Base-by-base conservation (phyloP, 1,140 invertebrate genomes). In the Pseudomyrmex cubaensis region DNA sequence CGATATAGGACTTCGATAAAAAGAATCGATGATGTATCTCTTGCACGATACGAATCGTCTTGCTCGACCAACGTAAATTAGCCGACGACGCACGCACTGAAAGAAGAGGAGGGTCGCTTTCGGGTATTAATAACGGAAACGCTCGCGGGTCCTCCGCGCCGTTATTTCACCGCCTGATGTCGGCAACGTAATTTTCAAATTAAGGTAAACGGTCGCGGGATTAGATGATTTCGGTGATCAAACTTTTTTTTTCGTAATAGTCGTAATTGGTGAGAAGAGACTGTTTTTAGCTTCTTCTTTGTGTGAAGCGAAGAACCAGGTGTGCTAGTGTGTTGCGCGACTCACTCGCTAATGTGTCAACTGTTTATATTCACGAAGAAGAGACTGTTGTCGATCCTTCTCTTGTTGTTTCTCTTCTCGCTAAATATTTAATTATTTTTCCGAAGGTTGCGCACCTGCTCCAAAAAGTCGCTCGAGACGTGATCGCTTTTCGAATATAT, bases 351-450 rank as follows among this genome's bases (percentile, higher is more conserved):
- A 92, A 91, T 85, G 90, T 85, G 91, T 83, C 91, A 91, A 92
- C 89, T 89, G 89, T 88, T 89, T 89, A 83, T 67, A 85, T 35
- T 35, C 35, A 35, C 5, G 5, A 35, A 87, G 82, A 85, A 83
- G 75, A 88, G 76, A 63, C 82, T 80, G 86, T 87, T 78, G 85
- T 77, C 72, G 84, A 62, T 56, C 57, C 83, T 69, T 72, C 64
- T 83, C 80, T 74, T 88, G 84, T 84, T 90, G 89, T 90, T 91
- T 91, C 89, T n/a, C n/a, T n/a, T n/a, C 85, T 87, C 85, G 75
- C 90, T 89, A 88, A 90, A 91, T 92, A 92, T 92, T 35, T 92
- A 92, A 92, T 91, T 92, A 90, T 90, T 91, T 86, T 87, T 82
- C 89, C 46, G 66, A 22, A 46, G 59, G 63, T 77, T 0, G 35